Conservation (phyloP, 2,888 invertebrate species). For the Eulithis prunata region DNA sequence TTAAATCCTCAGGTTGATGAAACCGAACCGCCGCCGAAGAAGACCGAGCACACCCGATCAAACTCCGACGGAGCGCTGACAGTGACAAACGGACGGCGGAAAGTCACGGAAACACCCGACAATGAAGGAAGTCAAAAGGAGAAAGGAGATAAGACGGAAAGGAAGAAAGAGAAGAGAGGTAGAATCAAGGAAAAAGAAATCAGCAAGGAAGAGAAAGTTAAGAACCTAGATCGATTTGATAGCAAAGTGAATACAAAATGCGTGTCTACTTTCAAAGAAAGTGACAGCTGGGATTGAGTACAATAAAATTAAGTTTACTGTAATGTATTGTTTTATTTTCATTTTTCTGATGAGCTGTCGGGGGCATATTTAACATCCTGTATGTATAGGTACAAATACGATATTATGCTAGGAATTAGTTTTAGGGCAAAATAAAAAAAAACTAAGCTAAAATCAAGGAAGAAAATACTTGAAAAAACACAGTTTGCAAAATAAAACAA, state of each 20-base stretch:
- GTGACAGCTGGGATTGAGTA: constrained; percentile 73
- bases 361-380: constrained; percentile 19
- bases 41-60: constrained; percentile 49
- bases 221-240: constrained; percentile 57
- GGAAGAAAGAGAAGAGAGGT: constrained; percentile 34
- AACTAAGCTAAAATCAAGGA: too few species aligned
- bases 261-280: constrained; percentile 72
- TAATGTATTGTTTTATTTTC: constrained; percentile 30
- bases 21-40: constrained; percentile 63
- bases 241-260: constrained; percentile 55
- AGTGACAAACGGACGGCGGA: constrained; percentile 53
- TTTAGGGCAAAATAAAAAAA: too few species aligned
- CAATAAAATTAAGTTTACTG: constrained; percentile 43
- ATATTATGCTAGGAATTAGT: too few species aligned
- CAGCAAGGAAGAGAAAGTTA: constrained; percentile 37
- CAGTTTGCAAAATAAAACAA: too few species aligned
- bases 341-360: too few species aligned
- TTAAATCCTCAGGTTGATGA: constrained; percentile 59
- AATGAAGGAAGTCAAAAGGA: constrained; percentile 27
- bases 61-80: constrained; percentile 39
- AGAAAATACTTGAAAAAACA: too few species aligned
- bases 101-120: constrained; percentile 39
- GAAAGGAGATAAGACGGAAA: constrained; percentile 23
- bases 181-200: constrained; percentile 32
- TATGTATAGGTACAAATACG: too few species aligned